phyloP scores from a whole-genome alignment of 2,113 vertebrate species.

The Anarhynchus alexandrinus region DNA sequence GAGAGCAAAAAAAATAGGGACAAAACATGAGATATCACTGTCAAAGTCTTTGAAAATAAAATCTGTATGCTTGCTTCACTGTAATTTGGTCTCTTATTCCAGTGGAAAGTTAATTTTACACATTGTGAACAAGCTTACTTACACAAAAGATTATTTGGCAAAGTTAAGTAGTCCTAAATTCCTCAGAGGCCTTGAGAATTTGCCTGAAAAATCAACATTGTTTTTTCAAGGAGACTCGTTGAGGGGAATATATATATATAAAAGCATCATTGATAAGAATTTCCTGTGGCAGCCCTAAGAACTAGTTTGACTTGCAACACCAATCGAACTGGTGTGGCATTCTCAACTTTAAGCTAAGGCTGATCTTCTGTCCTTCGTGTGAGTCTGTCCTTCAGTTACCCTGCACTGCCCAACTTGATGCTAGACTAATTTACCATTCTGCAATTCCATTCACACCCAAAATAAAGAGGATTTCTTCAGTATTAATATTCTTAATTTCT shows the following conservation, averaged over 20 bases:
- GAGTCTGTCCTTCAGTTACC: not conserved
- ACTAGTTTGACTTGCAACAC: not conserved
- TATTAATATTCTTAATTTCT: not conserved
- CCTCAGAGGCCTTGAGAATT: not conserved
- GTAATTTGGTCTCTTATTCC: not conserved
- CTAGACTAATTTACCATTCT: not conserved
- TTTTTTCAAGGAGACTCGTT: not conserved
- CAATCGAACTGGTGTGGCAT: not conserved
- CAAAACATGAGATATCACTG: not conserved
- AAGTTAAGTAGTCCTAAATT: not conserved
- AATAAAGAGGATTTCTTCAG: not conserved
- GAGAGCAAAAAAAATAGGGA: not conserved
- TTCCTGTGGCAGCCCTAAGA: not conserved
- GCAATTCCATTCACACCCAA: not conserved
- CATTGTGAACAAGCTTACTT: not conserved
- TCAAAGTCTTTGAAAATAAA: not conserved
- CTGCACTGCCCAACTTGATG: not conserved
- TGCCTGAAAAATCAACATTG: not conserved
- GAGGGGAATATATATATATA: not conserved
- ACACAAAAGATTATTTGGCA: not conserved
- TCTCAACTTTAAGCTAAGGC: not conserved
- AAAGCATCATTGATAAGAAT: not conserved
- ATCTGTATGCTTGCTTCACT: not conserved
- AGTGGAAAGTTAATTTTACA: not conserved
- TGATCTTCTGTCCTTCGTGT: not conserved